A percentile compares a stretch with the other conserved stretches of the same genome.
Conservation (phyloP, 2,888 invertebrate species). For the Ophion slaviceki region DNA sequence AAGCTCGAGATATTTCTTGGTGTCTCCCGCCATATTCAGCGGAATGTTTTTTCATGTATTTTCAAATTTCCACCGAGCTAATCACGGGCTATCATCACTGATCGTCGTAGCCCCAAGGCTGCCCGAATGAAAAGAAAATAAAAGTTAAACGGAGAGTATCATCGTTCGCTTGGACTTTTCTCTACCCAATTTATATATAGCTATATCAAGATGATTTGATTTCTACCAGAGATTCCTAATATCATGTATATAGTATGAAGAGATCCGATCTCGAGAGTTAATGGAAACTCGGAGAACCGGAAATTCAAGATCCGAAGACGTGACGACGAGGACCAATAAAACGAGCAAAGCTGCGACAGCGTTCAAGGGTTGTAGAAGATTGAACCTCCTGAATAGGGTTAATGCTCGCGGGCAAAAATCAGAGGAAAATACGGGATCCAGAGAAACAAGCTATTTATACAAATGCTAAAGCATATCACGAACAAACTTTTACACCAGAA, state of each 20-base stretch:
- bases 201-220: conserved; percentile 7
- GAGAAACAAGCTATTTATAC: background rate
- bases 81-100: too few relatives aligned
- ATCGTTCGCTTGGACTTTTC: background rate
- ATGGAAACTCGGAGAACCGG: conserved; percentile 59
- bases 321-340: conserved; percentile 41
- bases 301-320: conserved; percentile 52
- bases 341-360: conserved; percentile 2
- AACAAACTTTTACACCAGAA: background rate
- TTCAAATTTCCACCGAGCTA: too few relatives aligned
- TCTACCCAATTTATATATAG: background rate
- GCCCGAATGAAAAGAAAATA: background rate
- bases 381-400: conserved; percentile 1
- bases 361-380: conserved; percentile 16
- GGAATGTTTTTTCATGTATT: too few relatives aligned
- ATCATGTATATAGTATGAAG: conserved; percentile 45
- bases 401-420: background rate
- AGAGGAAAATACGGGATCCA: background rate
- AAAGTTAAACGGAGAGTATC: background rate
- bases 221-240: conserved; percentile 28
- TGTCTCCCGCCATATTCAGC: too few relatives aligned
- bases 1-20: too few relatives aligned
- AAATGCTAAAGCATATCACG: background rate
- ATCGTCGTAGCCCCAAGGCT: too few relatives aligned
- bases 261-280: conserved; percentile 52